Evolutionary conservation across 2,888 invertebrate species (phyloP), one percentile per base, ranked within the genome.

Genomic region (Panorpa germanica): DNA sequence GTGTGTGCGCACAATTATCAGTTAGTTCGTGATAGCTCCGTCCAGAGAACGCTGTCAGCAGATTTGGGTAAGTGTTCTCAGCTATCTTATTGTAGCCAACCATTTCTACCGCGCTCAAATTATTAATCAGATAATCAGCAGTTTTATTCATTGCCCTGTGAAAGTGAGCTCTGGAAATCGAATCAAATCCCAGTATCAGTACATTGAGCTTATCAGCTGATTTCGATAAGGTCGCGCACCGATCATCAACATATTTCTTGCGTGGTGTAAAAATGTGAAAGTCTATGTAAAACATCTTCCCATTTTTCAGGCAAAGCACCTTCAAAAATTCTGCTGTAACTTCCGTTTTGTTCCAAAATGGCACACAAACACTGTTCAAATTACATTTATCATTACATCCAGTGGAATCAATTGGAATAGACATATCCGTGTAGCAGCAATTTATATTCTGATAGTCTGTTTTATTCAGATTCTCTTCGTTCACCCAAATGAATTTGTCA

Each of bases 51-150:
- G 83, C 63, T 0, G 91, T 80, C 5, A 80, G 66, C 34, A 93
- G 49, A 50, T 93, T 93, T 1, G 88, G 86, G 48, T 81, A 90
- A 0, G 91, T 91, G 49, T 91, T 93, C 50, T 91, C 91, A 3
- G 73, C 93, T 5, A 93, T 78, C 62, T 91, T 93, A 47, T 82
- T 88, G 51, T 85, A 90, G 4, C 91, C 93, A 39, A 75, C 52
- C 47, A 93, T 60, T 47, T 85, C 85, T 29, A 81, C 62, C 21
- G 74, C 73, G 8, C 63, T 62, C 35, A 78, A 55, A 16, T 45
- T 40, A 10, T 65, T 50, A 34, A 62, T 56, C 16, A 81, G 50
- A 38, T 64, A 65, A 2, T 53, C 44, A 3, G 59, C 52, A 1
- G 82, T 81, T 43, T 61, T 62, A 0, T 77, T 77, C 76, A 90